Evolutionary conservation across 2,888 invertebrate genomes (phyloP), one percentile per base, ranked within the genome.

Genomic region (Cantharis nigra): DNA sequence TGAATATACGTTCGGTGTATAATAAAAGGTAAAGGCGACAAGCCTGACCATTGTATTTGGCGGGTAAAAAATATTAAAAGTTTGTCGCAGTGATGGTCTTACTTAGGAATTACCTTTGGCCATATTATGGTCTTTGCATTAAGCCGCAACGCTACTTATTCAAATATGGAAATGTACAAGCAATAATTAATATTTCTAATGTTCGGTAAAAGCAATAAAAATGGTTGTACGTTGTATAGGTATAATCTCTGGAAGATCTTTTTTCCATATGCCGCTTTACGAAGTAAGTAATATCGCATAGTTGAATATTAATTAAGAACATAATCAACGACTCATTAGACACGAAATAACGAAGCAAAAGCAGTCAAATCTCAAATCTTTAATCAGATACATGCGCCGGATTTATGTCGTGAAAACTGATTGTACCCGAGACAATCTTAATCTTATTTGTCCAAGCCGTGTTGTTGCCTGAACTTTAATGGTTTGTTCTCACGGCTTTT

Each of bases 371-470:
- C 74, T 74, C 72, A 69, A 69, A 75, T 75, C 74, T 30, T 72
- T 80, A 80, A 81, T 81, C 81, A 77, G 80, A 81, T 81, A 81
- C 81, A 77, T 80, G 81, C 80, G 71, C 76, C 77, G 79, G 78
- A 81, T 80, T 81, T 81, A 81, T 81, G 81, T 81, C 81, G 81
- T 81, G 81, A 81, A 81, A 80, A 76, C 80, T 79, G 80, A 80
- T 81, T 81, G 78, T 75, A 76, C 78, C 74, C 64, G 71, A 78
- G 78, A 78, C 78, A 80, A 77, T 77, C 79, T 78, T 77, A 80
- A 80, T 80, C 78, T 76, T 78, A 78, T 81, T 81, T 80, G 80
- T 81, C 80, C 79, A 75, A 77, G 76, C 80, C 75, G 79, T 78
- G 79, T 79, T 80, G 77, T 74, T 76, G 69, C 75, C 79, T 77